Evolutionary conservation across 2,888 invertebrate species (phyloP).

Genomic region (Quadroppia sp.): DNA sequence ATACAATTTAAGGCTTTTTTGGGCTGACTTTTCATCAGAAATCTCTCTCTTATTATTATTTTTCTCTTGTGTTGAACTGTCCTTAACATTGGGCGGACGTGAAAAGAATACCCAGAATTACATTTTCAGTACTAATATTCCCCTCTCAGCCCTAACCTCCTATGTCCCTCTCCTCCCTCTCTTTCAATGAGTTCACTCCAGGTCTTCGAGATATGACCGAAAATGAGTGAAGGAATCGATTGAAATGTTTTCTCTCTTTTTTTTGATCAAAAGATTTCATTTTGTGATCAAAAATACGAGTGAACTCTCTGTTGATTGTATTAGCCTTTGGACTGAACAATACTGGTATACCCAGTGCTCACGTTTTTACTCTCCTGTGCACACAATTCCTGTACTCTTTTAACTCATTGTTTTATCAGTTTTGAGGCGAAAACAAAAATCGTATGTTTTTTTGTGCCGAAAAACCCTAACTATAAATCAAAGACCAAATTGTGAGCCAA

Average conservation of each 20-base stretch:
- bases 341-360: not conserved
- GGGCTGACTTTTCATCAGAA: slow-evolving; percentile 5
- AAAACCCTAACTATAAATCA: not conserved
- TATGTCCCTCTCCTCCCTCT: not conserved
- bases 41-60: not conserved
- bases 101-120: not conserved
- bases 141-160: not conserved
- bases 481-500: not conserved
- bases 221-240: not conserved
- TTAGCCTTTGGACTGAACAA: no score
- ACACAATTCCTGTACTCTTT: no score
- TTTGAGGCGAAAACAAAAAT: no score
- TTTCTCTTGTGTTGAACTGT: not conserved
- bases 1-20: not conserved
- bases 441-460: no score
- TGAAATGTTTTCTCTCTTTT: not conserved
- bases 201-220: not conserved
- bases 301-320: not conserved
- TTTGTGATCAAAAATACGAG: not conserved
- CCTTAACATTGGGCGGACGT: not conserved
- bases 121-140: not conserved
- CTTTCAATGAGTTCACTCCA: not conserved
- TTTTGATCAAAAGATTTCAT: not conserved
- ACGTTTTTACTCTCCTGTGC: no score
- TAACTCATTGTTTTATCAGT: no score